Conservation (phyloP, 2,797 vertebrate species). For the Sebastes jordani region DNA sequence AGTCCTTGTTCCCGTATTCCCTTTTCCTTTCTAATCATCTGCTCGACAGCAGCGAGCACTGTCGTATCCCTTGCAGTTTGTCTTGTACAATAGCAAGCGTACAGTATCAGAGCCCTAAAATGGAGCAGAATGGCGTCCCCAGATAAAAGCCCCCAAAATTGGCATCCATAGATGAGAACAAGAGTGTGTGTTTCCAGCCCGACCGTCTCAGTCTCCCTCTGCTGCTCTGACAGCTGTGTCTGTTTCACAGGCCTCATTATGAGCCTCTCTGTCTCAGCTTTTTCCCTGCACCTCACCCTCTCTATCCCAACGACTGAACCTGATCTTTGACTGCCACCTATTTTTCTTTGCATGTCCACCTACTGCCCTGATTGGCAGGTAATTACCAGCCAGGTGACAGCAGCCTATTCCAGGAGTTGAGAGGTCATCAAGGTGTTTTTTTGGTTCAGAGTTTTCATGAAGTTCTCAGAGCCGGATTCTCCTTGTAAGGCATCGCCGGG, state of each 20-base stretch:
- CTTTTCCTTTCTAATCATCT: slow-evolving; percentile 51
- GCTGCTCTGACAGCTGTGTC: slow-evolving; percentile 63
- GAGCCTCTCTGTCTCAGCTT: slow-evolving; percentile 37
- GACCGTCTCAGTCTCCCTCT: slow-evolving; percentile 33
- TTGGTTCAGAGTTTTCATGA: slow-evolving; percentile 35
- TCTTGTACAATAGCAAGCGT: slow-evolving; percentile 37
- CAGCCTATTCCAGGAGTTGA: slow-evolving; percentile 63
- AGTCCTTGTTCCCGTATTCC: slow-evolving; percentile 8
- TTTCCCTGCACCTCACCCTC: slow-evolving; percentile 17
- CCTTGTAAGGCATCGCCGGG: slow-evolving; percentile 24
- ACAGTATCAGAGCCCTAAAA: slow-evolving; percentile 49
- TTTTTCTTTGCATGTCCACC: slow-evolving; percentile 47
- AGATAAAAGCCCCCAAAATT: slow-evolving; percentile 70
- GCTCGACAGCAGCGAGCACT: slow-evolving; percentile 22
- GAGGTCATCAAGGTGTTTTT: slow-evolving; percentile 55
- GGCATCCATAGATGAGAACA: slow-evolving; percentile 56
- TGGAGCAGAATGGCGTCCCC: slow-evolving; percentile 44
- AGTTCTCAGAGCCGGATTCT: slow-evolving; percentile 16
- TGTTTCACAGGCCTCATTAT: slow-evolving; percentile 69
- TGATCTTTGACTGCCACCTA: slow-evolving; percentile 60
- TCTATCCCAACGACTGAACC: slow-evolving; percentile 26
- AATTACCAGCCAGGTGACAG: slow-evolving; percentile 77
- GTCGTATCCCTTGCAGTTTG: slow-evolving; percentile 35
- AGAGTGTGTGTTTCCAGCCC: slow-evolving; percentile 46
- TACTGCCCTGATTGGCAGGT: slow-evolving; percentile 71